Conservation (phyloP, 1,140 invertebrate genomes). For the Gonioctena quinquepunctata region DNA sequence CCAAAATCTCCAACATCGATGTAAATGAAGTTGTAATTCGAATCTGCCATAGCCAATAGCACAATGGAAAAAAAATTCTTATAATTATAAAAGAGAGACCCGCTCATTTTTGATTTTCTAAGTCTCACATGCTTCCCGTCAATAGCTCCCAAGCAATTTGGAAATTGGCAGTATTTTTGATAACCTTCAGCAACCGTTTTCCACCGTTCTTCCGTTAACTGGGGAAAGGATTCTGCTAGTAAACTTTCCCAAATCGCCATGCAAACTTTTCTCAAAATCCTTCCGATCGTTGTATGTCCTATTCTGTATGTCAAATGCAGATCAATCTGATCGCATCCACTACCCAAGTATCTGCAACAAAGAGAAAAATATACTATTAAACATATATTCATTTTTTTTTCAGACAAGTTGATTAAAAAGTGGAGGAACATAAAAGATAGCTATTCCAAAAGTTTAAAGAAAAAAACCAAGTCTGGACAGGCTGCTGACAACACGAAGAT, state of each 20-base stretch:
- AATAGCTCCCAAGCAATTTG: slow-evolving; percentile 48
- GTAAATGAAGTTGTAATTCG: slow-evolving; percentile 20
- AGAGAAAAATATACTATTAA: slow-evolving; percentile 2
- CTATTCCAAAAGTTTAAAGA: slow-evolving; percentile 15
- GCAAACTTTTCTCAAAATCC: slow-evolving; percentile 17
- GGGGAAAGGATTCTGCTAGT: neutral
- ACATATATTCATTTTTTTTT: slow-evolving; percentile 1
- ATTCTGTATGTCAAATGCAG: slow-evolving; percentile 15
- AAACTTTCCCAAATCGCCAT: slow-evolving; percentile 5
- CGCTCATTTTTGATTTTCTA: slow-evolving; percentile 20
- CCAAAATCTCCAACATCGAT: slow-evolving; percentile 25
- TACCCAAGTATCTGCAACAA: slow-evolving; percentile 4
- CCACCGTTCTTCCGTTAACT: neutral
- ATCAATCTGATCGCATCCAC: slow-evolving; percentile 18
- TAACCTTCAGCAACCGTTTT: neutral
- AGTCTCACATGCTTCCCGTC: slow-evolving; percentile 55
- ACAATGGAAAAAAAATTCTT: slow-evolving; percentile 15
- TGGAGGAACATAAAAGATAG: slow-evolving; percentile 15
- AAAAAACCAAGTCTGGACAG: slow-evolving; percentile 18
- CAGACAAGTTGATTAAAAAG: slow-evolving; percentile 18
- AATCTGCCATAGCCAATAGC: slow-evolving; percentile 18
- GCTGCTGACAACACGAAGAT: slow-evolving; percentile 12
- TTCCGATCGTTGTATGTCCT: slow-evolving; percentile 15
- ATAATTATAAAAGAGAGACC: slow-evolving; percentile 9
- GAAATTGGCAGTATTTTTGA: slow-evolving; percentile 24